Conservation (phyloP, 2,113 vertebrate species). For the Dolichotis patagonum region DNA sequence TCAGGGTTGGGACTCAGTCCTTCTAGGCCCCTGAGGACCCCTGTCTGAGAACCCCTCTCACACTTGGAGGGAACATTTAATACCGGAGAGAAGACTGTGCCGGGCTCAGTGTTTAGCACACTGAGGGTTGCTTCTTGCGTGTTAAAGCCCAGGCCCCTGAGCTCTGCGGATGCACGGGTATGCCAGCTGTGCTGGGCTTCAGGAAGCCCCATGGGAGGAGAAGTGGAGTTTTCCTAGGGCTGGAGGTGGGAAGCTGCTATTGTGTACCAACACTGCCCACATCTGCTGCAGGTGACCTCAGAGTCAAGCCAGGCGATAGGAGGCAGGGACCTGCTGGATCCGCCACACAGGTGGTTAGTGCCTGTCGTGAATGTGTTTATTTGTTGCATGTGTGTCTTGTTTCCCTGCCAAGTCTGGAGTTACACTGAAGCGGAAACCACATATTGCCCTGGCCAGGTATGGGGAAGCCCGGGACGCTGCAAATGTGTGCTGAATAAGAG, state of each 20-base stretch:
- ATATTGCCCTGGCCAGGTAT: neutral
- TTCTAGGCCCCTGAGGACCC: neutral
- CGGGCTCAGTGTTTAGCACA: neutral
- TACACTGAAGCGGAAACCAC: neutral
- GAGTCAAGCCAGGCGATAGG: neutral
- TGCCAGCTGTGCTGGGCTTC: neutral
- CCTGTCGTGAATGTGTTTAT: neutral
- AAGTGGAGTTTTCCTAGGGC: neutral
- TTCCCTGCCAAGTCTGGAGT: neutral
- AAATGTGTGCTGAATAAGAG: neutral
- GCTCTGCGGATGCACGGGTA: neutral
- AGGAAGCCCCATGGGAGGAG: neutral
- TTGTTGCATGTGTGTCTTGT: neutral
- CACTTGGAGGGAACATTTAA: neutral
- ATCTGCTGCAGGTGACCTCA: neutral
- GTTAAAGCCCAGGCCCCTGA: neutral
- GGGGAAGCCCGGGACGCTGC: neutral
- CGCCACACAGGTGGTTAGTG: neutral
- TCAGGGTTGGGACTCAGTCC: neutral
- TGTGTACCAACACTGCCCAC: neutral
- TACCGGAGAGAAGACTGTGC: neutral
- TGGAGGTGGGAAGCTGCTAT: neutral
- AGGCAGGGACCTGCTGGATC: neutral
- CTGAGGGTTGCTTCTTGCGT: too few species aligned
- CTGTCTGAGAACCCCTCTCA: neutral